Base-by-base conservation (phyloP, 2,113 vertebrate genomes). In the Phasianus colchicus region DNA sequence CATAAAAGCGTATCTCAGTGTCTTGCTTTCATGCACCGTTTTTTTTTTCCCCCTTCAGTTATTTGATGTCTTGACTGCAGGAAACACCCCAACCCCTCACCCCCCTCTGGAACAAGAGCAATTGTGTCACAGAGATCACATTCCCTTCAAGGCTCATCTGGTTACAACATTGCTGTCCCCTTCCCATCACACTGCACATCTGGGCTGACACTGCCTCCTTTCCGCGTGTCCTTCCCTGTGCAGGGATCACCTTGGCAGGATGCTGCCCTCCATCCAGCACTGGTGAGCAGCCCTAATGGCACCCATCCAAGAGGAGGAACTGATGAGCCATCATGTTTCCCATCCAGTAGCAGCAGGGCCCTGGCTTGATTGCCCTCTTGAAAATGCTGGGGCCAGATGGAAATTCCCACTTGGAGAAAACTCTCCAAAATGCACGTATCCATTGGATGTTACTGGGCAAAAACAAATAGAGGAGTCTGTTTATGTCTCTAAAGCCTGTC, bases 401-500 rank as follows among this genome's bases (percentile, higher is more conserved):
- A 95, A 96, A 93, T 93, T 94, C 95, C 92, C 86, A 58, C 82
- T 90, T 55, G 74, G 84, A 95, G 92, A 88, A 69, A 88, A 50
- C 38, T 75, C 48, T 89, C 40, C 40, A 34, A 84, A 95, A 64
- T 47, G 65, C 77, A 65, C 0, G 0, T 57, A 86, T 43, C 38
- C 63, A 30, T 43, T 43, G 30, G 83, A 94, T 15, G 20, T 88
- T 75, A 81, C 60, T 30, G 52, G 25, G 60, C 38, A 75, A 81
- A 94, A 90, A 2, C 55, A 93, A 85, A 57, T 42, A 32, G 47
- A 83, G 20, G 47, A 78, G 57, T 16, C 57, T 96, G 73, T 71
- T 90, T 64, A 13, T 72, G 36, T 10, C 66, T 87, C 63, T 87
- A 75, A 95, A 89, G 74, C n/a, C 81, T 82, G 71, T 2, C 27